Percentiles rank a stretch among this genome's conserved stretches.
phyloP scores from a whole-genome alignment of 2,113 vertebrate genomes.

The Terrapene triunguis region DNA sequence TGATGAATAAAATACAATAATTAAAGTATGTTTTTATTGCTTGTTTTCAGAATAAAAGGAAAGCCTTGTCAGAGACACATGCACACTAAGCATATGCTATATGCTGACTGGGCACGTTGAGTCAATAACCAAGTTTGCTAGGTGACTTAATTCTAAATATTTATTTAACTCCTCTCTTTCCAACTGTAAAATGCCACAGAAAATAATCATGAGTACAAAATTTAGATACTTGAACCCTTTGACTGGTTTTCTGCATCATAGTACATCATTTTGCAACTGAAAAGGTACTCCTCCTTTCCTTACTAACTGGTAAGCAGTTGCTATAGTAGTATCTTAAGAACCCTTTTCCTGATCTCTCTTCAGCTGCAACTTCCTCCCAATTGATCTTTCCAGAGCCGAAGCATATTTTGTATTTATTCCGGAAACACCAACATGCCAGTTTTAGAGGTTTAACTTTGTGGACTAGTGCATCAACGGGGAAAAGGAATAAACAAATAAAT shows the following conservation, averaged over 20 bases:
- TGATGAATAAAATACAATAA: not conserved
- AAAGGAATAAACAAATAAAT: not conserved
- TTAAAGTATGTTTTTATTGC: not conserved
- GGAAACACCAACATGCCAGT: not conserved
- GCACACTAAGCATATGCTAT: not conserved
- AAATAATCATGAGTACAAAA: not conserved
- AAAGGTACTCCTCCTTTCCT: not conserved
- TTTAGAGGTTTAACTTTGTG: not conserved
- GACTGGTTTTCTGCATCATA: slow-evolving; percentile 19
- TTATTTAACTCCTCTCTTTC: not conserved
- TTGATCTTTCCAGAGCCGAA: not conserved
- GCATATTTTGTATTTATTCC: not conserved
- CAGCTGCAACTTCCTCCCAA: not conserved
- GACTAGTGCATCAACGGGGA: not conserved
- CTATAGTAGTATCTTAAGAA: not conserved
- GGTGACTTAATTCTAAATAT: not conserved
- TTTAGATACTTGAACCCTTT: not conserved
- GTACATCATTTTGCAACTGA: slow-evolving; percentile 2
- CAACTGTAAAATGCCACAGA: not conserved
- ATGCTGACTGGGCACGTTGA: not conserved
- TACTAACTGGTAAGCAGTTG: not conserved
- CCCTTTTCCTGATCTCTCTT: not conserved
- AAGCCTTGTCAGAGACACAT: not conserved
- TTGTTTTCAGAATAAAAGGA: not conserved
- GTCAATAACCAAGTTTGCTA: not conserved